phyloP scores from a whole-genome alignment of 2,113 vertebrate species.

The Coptodon bakossiorum region DNA sequence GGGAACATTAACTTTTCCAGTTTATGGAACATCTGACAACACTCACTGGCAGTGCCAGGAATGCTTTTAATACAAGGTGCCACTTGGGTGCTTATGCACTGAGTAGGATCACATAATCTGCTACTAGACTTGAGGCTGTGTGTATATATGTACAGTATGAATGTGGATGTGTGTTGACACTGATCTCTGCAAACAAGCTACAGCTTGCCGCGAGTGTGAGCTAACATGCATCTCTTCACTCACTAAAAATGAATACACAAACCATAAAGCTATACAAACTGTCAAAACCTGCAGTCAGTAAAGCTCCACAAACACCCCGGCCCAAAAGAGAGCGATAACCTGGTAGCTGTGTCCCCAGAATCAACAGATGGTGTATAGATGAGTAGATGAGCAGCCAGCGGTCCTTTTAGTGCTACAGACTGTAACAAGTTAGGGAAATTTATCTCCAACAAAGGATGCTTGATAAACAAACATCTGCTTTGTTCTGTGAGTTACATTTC shows the following conservation, averaged over 20 bases:
- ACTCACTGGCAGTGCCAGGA: background rate
- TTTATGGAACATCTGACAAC: constrained; percentile 38
- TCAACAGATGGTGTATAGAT: constrained; percentile 37
- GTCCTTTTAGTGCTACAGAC: constrained; percentile 11
- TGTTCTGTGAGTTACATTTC: background rate
- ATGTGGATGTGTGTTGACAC: background rate
- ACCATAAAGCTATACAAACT: background rate
- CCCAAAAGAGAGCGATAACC: constrained; percentile 11
- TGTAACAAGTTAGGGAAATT: constrained; percentile 10
- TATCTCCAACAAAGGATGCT: constrained; percentile 12
- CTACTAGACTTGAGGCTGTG: background rate
- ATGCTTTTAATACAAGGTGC: constrained; percentile 21
- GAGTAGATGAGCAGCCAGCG: constrained; percentile 5
- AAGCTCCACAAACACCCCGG: background rate
- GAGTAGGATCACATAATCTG: constrained; percentile 10
- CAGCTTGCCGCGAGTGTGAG: background rate
- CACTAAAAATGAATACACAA: background rate
- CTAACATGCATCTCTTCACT: background rate
- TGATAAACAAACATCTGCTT: constrained; percentile 32
- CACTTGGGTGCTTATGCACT: constrained; percentile 13
- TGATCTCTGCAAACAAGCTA: constrained; percentile 5
- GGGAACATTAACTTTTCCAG: constrained; percentile 32
- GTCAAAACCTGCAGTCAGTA: background rate
- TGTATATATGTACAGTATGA: background rate
- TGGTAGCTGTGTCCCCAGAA: constrained; percentile 13